Evolutionary conservation across 2,113 vertebrate species (phyloP).

Genomic region (Smithornis capensis): DNA sequence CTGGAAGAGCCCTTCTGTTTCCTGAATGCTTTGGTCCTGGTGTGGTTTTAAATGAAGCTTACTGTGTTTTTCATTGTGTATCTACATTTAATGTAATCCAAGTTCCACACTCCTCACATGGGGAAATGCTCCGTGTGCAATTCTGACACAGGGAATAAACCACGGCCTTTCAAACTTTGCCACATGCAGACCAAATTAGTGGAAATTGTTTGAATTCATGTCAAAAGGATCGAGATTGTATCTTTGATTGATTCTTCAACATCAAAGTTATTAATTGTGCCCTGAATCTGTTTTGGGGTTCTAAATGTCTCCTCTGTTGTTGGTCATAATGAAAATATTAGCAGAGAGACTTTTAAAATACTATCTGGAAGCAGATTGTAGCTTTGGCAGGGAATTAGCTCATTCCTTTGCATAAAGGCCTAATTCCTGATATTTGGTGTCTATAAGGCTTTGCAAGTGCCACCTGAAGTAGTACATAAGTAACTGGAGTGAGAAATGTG

Average conservation of each 20-base stretch:
- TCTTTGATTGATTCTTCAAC: not conserved
- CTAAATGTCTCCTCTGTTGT: not conserved
- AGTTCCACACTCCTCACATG: not conserved
- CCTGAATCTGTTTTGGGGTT: not conserved
- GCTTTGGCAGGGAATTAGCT: not conserved
- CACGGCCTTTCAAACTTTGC: fast-evolving
- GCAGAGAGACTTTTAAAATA: not conserved
- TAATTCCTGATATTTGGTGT: not conserved
- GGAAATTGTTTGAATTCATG: not conserved
- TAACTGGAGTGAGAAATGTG: not conserved
- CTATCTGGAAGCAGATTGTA: not conserved
- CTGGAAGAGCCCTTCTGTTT: not conserved
- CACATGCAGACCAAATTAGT: not conserved
- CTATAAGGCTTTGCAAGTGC: not conserved
- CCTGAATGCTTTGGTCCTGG: not conserved
- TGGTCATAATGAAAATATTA: not conserved
- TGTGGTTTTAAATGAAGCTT: not conserved
- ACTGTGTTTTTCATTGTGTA: not conserved
- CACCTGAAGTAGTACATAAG: not conserved
- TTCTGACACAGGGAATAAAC: not conserved
- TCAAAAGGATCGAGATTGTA: not conserved
- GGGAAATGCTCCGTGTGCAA: not conserved
- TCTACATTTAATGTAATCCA: no score
- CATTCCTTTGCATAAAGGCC: not conserved
- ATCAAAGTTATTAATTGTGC: not conserved